Base-by-base conservation (phyloP, 1,140 invertebrate genomes). In the Bombus fervidus region DNA sequence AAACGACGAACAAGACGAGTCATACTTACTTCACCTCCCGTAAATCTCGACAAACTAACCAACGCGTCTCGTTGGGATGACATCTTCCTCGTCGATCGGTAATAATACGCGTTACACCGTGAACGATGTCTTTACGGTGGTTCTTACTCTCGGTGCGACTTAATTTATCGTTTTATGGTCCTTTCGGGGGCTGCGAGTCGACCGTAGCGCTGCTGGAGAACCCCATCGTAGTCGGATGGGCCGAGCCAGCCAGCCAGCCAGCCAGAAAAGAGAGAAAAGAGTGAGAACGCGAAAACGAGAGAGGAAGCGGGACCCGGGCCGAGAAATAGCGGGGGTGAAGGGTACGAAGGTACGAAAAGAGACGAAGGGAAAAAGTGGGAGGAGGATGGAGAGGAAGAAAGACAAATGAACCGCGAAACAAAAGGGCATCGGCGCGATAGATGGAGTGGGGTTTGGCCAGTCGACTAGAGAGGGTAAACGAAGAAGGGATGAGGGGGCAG, bases 331-430 rank as follows among this genome's bases (percentile, higher is more conserved):
- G 25, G 2, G 15, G 41, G n/a, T 53, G 39, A 43, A 43, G 39
- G 12, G 22, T 53, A 15, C 12, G 69, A 71, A 73, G 39, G 28
- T 13, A 69, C 18, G 37, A 71, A 71, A 39, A 71, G 12, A 39
- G 37, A 12, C 18, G 1, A 28, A 39, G 25, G 25, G 69, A 39
- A 69, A 34, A 37, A 10, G 81, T 77, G 34, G 84, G 53, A 80
- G 69, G 69, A 64, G 83, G 86, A 85, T 73, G 89, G 71, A 76
- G 83, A 77, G 88, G 76, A 91, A 83, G 88, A 91, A 94, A 94
- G 94, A 94, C 94, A 94, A 95, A 95, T 95, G 94, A 94, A 94
- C 91, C 92, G 91, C 93, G 92, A 95, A 94, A 95, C 94, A 95
- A 95, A 94, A 92, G 94, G 86, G 87, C 86, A 87, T 81, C 88